Evolutionary conservation across 2,113 vertebrate genomes (phyloP), one percentile per base, ranked within the genome.

Genomic region (Vulpes vulpes): DNA sequence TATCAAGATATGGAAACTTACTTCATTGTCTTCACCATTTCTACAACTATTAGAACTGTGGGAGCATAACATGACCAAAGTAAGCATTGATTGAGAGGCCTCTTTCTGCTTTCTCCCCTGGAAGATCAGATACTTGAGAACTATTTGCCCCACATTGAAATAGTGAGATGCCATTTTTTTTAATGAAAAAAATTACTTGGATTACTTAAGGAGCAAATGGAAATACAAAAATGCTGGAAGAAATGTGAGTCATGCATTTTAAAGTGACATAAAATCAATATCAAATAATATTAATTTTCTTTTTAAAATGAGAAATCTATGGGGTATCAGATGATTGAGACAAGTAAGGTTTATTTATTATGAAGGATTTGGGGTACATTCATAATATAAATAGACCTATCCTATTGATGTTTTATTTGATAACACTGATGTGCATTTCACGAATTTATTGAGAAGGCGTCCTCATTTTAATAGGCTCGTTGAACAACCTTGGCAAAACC

Each of bases 141-240:
- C 12, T 81, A 30, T 73, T 78, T 76, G 4, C 1, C 11, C n/a
- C 3, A 6, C 23, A 79, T 38, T 90, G 74, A 78, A 83, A 87
- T 64, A n/a, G 11, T 71, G 79, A 87, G 59, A 73, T 67, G 55
- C n/a, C 51, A 20, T 60, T 59, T 89, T 78, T 71, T 89, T 67
- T 60, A 95, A 65, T 23, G n/a, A 90, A 69, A 88, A n/a, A 78
- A 57, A 30, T 35, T 80, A 62, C 38, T 93, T 89, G 79, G 79
- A 57, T 89, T n/a, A 80, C 65, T 76, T 96, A 35, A 94, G 79
- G 53, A 87, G 51, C 19, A 83, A 95, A 73, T 83, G 35, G 32
- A 78, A 67, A 10, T 88, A 8, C 23, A 92, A 35, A 84, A 80
- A 84, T 96, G 2, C 95, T 83, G 67, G 79, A 81, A 94, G 80